Conservation (phyloP, 2,113 vertebrate species). For the Halichoeres trimaculatus region DNA sequence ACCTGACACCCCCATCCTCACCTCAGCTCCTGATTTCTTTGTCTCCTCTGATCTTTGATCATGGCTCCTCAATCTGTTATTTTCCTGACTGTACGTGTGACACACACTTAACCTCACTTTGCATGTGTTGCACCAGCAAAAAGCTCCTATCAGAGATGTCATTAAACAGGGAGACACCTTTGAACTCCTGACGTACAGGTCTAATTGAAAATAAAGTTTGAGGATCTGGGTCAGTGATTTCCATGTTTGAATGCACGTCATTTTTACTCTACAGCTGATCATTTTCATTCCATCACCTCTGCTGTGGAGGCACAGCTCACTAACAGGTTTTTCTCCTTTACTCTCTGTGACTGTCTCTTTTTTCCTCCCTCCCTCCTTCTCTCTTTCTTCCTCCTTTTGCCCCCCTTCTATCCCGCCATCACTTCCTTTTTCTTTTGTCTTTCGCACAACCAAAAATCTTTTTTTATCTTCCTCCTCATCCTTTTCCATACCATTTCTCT, state of each 20-base stretch:
- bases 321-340: slow-evolving; percentile 65
- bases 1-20: slow-evolving; percentile 17
- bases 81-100: slow-evolving; percentile 18
- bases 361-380: slow-evolving; percentile 20
- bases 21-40: background rate
- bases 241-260: slow-evolving; percentile 29
- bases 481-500: slow-evolving; percentile 23
- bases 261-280: slow-evolving; percentile 29
- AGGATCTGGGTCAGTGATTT: background rate
- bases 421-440: slow-evolving; percentile 23
- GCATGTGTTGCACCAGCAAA: slow-evolving; percentile 17
- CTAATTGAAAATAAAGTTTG: background rate
- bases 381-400: slow-evolving; percentile 27
- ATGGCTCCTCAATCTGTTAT: slow-evolving; percentile 16
- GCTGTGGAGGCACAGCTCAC: slow-evolving; percentile 70
- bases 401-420: slow-evolving; percentile 13
- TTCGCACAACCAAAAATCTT: slow-evolving; percentile 7
- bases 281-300: slow-evolving; percentile 53
- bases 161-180: slow-evolving; percentile 3
- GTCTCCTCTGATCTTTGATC: slow-evolving; percentile 31
- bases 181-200: background rate
- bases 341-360: slow-evolving; percentile 64
- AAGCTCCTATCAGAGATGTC: slow-evolving; percentile 7
- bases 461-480: slow-evolving; percentile 21
- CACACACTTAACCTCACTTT: slow-evolving; percentile 13